Evolutionary conservation across 2,888 invertebrate species (phyloP), one percentile per base, ranked within the genome.

Genomic region (Caenorhabditis sp.): DNA sequence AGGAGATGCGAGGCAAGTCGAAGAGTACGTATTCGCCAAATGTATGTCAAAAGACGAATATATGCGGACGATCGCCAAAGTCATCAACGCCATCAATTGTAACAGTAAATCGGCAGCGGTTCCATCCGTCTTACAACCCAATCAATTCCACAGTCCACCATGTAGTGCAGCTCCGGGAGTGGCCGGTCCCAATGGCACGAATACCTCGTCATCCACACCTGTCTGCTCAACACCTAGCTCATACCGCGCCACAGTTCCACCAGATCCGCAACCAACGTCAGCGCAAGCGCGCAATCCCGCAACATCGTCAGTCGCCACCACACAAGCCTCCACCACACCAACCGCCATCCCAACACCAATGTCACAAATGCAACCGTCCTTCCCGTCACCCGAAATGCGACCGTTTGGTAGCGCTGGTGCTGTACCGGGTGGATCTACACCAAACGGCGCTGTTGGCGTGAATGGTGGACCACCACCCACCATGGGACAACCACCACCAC

Each of bases 11-110:
- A 71, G 85, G 50, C 85, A 86, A 64, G 86, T 86, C 23, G 87
- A 87, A 68, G 87, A 87, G 59, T 87, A 87, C 70, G 87, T 87
- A 21, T 87, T 87, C 73, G 85, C 86, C 64, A 87, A 87, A 70
- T 87, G 87, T 60, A 74, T 79, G 63, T 81, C 84, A 67, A 87
- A 87, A 68, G 87, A 87, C 67, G 87, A 87, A 63, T 87, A 87
- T 71, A 87, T 87, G 87, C 62, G 87, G 31, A 87, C 87, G 8
- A 87, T 87, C 57, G 86, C 87, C 50, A 87, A 87, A 74, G 87
- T 77, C 43, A 87, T 87, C 59, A 87, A 87, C 64, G 87, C 87
- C 8, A 87, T 87, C 70, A 87, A 87, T 68, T 87, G 87, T 77
- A 87, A 87, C 70, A 84, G 84, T 31, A 87, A 87, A 52, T 78